A percentile compares a stretch with the other conserved stretches of the same genome.
Evolutionary conservation across 2,113 vertebrate species (phyloP).

Genomic region (Chaenocephalus aceratus): DNA sequence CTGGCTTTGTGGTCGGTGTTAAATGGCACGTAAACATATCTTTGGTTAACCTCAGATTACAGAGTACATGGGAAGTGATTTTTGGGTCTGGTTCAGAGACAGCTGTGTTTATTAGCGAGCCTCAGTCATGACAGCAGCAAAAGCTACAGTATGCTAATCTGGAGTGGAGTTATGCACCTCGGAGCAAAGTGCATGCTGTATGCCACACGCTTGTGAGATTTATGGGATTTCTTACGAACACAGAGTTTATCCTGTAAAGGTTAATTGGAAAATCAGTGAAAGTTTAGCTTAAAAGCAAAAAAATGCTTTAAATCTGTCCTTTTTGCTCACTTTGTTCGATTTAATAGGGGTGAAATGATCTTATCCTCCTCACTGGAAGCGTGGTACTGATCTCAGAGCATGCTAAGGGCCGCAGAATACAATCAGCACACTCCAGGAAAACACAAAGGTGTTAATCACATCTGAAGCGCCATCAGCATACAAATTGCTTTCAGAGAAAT

Average conservation of each 20-base stretch:
- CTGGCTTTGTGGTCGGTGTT: slow-evolving; percentile 32
- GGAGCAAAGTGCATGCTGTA: slow-evolving; percentile 2
- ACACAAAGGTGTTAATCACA: slow-evolving; percentile 62
- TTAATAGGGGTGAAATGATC: slow-evolving; percentile 67
- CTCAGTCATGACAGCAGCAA: slow-evolving; percentile 28
- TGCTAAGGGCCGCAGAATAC: slow-evolving; percentile 57
- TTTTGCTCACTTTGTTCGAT: slow-evolving; percentile 53
- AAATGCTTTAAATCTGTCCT: slow-evolving; percentile 36
- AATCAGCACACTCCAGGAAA: slow-evolving; percentile 53
- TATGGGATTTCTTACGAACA: background rate
- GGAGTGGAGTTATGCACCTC: slow-evolving; percentile 13
- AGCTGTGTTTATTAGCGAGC: slow-evolving; percentile 64
- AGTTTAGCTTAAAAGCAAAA: slow-evolving; percentile 29
- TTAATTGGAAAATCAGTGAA: slow-evolving; percentile 68
- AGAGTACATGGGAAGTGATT: slow-evolving; percentile 48
- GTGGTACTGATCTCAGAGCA: slow-evolving; percentile 35
- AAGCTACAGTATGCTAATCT: slow-evolving; percentile 38
- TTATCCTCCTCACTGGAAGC: slow-evolving; percentile 43
- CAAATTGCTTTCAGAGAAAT: slow-evolving; percentile 44
- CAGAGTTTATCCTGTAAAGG: slow-evolving; percentile 43
- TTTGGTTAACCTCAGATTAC: slow-evolving; percentile 77
- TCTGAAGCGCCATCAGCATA: slow-evolving; percentile 48
- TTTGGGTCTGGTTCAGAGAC: slow-evolving; percentile 48
- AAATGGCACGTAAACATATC: slow-evolving; percentile 46
- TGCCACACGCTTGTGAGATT: slow-evolving; percentile 3